Evolutionary conservation across 2,888 invertebrate genomes (phyloP), one percentile per base, ranked within the genome.

Genomic region (Amphimallon solstitiale): DNA sequence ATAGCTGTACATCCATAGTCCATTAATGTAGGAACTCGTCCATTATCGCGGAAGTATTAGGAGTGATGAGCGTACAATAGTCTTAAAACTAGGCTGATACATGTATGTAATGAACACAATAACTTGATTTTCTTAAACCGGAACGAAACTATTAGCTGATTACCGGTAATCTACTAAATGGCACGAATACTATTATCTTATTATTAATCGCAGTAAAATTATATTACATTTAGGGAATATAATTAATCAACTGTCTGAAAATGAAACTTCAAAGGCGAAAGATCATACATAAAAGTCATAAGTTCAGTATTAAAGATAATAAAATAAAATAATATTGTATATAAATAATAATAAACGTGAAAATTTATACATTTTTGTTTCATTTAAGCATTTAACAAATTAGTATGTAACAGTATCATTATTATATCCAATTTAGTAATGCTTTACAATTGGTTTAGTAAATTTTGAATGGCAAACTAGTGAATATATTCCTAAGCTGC

Each of bases 151-250:
- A 59, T 59, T 59, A 59, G 29, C 14, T 15, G 29, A 59, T 43
- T 59, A 43, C 56, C 56, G 45, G 17, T 43, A 43, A 59, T 43
- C 43, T 23, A 15, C 14, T 17, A 43, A 45, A 45, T 45, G 34
- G 43, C 56, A 23, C 15, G 12, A 43, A 43, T 45, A 59, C 45
- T 9, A 14, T 45, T 43, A 59, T 59, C 56, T 59, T n/a, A n/a
- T 43, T 59, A 59, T 59, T 59, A 59, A 59, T 59, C 29, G 34
- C 45, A 6, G 43, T 43, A 59, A 43, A 29, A 43, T 15, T 59
- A 59, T 59, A 59, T 14, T 29, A 43, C 43, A 59, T 29, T 43
- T 29, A 29, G 23, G 4, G 43, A 29, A 43, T 59, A 34, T 43
- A 43, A 59, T 59, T 59, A 59, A 45, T 59, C 56, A 59, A 43